phyloP scores from a whole-genome alignment of 53 echinoderm and acorn worm species.

The Luidia sarsii region DNA sequence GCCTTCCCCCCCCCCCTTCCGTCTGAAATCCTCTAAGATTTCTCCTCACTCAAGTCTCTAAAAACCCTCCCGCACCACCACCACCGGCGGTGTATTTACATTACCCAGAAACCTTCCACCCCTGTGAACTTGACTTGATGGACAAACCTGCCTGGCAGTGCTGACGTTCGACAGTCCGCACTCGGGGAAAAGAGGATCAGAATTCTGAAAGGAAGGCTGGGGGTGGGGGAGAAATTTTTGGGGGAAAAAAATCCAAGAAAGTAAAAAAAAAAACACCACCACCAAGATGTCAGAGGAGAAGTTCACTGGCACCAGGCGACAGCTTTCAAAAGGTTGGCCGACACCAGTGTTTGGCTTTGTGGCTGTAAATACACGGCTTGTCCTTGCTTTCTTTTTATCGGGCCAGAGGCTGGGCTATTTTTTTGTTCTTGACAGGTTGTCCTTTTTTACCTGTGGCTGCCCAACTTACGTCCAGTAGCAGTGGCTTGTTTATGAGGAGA shows the following conservation, averaged over 20 bases:
- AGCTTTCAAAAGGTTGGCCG: slow-evolving; percentile 17
- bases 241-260: no score
- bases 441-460: no score
- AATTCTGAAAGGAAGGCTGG: no score
- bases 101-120: neutral
- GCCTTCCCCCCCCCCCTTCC: no score
- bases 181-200: no score
- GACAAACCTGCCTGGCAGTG: neutral
- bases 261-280: no score
- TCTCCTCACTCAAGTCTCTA: neutral
- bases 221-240: no score
- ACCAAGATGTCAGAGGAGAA: no score
- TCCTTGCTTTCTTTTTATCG: neutral
- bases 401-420: neutral
- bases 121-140: neutral
- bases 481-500: no score
- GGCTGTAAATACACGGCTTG: neutral
- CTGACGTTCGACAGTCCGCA: no score
- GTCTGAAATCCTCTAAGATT: no score
- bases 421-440: slow-evolving; percentile 23
- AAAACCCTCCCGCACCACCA: neutral
- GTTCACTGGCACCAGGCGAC: slow-evolving; percentile 37
- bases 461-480: no score
- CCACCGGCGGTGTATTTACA: slow-evolving; percentile 8
- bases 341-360: slow-evolving; percentile 30